Percentiles rank a stretch among this genome's conserved stretches.
phyloP scores from a whole-genome alignment of 1,140 invertebrate genomes.

The Meloidogyne exigua region DNA sequence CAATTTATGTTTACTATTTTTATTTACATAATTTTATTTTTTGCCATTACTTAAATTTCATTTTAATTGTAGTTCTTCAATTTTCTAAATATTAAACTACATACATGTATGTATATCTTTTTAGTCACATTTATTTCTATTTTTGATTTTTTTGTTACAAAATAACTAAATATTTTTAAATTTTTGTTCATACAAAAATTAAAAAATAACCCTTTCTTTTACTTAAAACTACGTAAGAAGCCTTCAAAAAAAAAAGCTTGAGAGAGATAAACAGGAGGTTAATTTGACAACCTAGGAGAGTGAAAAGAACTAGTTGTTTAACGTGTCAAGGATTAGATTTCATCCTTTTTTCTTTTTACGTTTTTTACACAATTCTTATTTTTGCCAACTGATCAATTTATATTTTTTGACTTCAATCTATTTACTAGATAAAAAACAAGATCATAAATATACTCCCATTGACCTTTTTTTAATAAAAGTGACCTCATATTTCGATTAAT shows the following conservation, averaged over 20 bases:
- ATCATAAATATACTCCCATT: not conserved
- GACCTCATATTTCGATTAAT: too few relatives aligned
- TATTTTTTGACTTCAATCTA: not conserved
- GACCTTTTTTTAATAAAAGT: not conserved
- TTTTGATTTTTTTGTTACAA: too few relatives aligned
- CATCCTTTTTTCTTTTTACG: not conserved
- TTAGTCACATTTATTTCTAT: too few relatives aligned
- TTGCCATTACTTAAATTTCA: too few relatives aligned
- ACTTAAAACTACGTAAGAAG: not conserved
- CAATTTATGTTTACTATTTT: too few relatives aligned
- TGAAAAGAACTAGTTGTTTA: not conserved
- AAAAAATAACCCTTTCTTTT: too few relatives aligned
- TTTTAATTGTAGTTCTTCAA: too few relatives aligned
- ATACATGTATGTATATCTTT: too few relatives aligned
- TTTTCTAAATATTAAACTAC: too few relatives aligned
- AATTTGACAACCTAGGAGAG: not conserved
- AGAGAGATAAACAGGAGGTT: not conserved
- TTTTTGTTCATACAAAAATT: too few relatives aligned
- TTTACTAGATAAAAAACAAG: not conserved
- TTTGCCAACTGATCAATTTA: not conserved
- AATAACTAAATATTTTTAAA: too few relatives aligned
- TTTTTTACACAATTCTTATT: not conserved
- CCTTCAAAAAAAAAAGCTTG: not conserved
- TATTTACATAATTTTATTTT: too few relatives aligned
- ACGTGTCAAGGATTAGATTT: not conserved